These are phyloP conservation scores for Bovichtus diacanthus DNA, from an alignment of 2,797 vertebrate genomes.

Conservation along the genomic window DNA sequence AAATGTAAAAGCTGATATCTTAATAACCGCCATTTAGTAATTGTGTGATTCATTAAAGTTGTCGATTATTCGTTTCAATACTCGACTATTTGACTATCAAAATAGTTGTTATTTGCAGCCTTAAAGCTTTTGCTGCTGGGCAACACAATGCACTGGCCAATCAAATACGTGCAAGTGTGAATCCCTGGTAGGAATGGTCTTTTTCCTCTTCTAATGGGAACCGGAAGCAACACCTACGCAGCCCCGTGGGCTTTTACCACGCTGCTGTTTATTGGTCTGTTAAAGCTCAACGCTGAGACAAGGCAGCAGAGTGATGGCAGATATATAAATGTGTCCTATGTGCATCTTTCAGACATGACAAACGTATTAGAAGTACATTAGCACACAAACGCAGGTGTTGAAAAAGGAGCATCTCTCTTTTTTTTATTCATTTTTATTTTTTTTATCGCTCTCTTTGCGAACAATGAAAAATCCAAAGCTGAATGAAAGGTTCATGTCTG, in stretches of 20 bases:
- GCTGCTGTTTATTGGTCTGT: neutral
- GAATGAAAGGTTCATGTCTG: conserved; percentile 16
- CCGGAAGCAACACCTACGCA: neutral
- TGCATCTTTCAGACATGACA: neutral
- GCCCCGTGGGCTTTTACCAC: neutral
- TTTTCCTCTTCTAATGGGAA: neutral
- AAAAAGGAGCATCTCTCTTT: neutral
- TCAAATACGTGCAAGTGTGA: neutral
- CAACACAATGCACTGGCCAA: neutral
- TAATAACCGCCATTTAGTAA: no score
- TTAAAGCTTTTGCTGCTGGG: neutral
- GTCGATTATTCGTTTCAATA: no score
- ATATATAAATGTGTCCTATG: neutral
- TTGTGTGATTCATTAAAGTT: no score
- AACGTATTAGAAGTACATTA: neutral
- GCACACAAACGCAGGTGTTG: neutral
- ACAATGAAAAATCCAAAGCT: conserved; percentile 20
- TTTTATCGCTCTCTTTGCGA: conserved; percentile 4
- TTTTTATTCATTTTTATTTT: no score
- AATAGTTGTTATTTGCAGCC: no score
- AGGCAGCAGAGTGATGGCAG: neutral
- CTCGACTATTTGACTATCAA: no score
- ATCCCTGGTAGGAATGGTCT: neutral
- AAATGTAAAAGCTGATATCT: no score
- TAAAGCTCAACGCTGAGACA: neutral